phyloP scores from a whole-genome alignment of 1,140 invertebrate species.

The Triops cancriformis region DNA sequence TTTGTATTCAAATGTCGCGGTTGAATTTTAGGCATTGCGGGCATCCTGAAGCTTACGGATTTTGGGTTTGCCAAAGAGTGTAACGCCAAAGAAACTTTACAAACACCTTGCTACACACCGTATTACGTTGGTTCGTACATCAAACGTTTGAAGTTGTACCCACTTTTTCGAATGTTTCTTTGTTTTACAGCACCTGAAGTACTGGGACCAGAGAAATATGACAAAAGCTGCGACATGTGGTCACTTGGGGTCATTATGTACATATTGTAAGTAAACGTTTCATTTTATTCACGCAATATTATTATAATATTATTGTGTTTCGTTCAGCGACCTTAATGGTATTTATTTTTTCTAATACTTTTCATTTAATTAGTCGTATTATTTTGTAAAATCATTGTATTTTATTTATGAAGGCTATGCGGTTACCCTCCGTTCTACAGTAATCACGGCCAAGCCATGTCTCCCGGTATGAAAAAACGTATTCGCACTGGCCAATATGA shows the following conservation, averaged over 20 bases:
- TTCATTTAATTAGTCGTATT: background rate
- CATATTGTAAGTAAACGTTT: slow-evolving; percentile 64
- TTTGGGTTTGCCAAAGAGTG: slow-evolving; percentile 99
- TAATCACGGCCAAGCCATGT: slow-evolving; percentile 92
- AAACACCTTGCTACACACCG: slow-evolving; percentile 97
- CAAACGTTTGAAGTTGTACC: background rate
- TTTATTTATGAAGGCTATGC: slow-evolving; percentile 60
- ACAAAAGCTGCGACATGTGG: slow-evolving; percentile 99
- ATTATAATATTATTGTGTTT: no score
- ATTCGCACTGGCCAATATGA: slow-evolving; percentile 93
- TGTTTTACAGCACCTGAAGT: slow-evolving; percentile 76
- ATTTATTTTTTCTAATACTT: slow-evolving; percentile 14
- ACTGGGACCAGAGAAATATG: slow-evolving; percentile 92
- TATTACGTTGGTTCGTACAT: slow-evolving; percentile 81
- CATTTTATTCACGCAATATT: background rate
- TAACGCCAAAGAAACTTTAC: slow-evolving; percentile 69
- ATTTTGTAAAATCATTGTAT: background rate
- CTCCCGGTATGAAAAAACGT: slow-evolving; percentile 98
- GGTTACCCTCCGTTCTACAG: slow-evolving; percentile 98
- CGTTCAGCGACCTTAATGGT: no score
- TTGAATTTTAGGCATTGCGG: slow-evolving; percentile 40
- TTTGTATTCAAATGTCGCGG: background rate
- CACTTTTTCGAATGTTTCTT: slow-evolving; percentile 17
- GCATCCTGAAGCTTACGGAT: slow-evolving; percentile 89
- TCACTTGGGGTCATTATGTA: slow-evolving; percentile 97